Conservation (phyloP, 2,797 vertebrate species). For the Acropternis orthonyx region DNA sequence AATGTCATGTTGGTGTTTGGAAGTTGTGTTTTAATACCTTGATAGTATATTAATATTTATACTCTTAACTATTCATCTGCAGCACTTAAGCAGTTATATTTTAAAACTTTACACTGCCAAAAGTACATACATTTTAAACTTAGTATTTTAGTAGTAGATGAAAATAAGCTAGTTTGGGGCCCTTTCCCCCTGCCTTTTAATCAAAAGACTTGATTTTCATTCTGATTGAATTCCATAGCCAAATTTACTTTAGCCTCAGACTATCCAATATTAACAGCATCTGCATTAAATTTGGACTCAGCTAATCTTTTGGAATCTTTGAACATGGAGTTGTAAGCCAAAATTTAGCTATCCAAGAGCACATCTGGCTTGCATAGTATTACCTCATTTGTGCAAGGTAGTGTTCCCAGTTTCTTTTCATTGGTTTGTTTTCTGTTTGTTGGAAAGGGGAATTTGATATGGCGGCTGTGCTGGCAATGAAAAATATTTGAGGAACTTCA, state of each 20-base stretch:
- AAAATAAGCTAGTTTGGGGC: background rate
- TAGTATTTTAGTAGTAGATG: background rate
- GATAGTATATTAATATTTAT: background rate
- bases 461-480: background rate
- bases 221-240: background rate
- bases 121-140: background rate
- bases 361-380: slow-evolving; percentile 38
- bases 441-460: background rate
- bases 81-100: background rate
- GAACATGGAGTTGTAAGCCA: background rate
- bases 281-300: background rate
- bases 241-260: background rate
- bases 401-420: background rate
- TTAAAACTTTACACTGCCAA: background rate
- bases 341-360: background rate
- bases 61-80: background rate
- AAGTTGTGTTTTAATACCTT: background rate
- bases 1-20: background rate
- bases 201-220: background rate
- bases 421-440: slow-evolving; percentile 25
- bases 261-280: background rate
- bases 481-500: background rate
- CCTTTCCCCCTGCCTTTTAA: background rate
- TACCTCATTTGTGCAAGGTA: slow-evolving; percentile 31
- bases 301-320: slow-evolving; percentile 8